Base-by-base conservation (phyloP, 2,113 vertebrate species). In the Clarias gariepinus region DNA sequence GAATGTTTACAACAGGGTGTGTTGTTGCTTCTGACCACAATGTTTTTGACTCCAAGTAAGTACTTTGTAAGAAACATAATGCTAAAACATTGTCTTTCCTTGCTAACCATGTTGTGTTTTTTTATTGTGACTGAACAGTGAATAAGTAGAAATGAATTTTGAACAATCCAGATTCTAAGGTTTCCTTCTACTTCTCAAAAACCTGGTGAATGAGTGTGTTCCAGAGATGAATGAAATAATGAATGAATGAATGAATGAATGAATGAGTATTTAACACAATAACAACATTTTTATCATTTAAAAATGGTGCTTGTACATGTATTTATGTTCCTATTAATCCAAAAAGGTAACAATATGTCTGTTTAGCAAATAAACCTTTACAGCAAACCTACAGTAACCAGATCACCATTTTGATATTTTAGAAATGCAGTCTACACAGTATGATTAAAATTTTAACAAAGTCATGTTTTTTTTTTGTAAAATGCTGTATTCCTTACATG, bases 1-100 rank as follows among this genome's bases (percentile, higher is more conserved):
- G 5, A 6, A 13, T 64, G 60, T 64, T 81, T 81, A 81, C 80
- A 41, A n/a, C n/a, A 30, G 76, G 76, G 76, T 79, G 76, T 57
- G 47, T 53, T 55, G 74, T 55, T 78, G 25, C 25, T 18, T 57
- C 53, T 55, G 25, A 57, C 15, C 76, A 55, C 25, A 55, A 53
- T 2, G 25, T 57, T 78, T 78, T 55, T 78, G 15, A 55, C 15
- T 25, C 47, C 5, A 57, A n/a, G 4, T 11, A 76, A 74, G 23
- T 6, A 25, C 21, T 21, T 41, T 21, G 3, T 41, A 73, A 9
- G 3, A 30, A 69, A 71, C 7, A 73, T 41, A 52, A 28, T 2
- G 25, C 41, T n/a, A n/a, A 13, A 52, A 76, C 21, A 23, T 25
- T n/a, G 71, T 52, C 21, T 1, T 15, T 52, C 7, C 47, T 52